Base-by-base conservation (phyloP, 2,888 invertebrate genomes). In the Clitarchus hookeri region DNA sequence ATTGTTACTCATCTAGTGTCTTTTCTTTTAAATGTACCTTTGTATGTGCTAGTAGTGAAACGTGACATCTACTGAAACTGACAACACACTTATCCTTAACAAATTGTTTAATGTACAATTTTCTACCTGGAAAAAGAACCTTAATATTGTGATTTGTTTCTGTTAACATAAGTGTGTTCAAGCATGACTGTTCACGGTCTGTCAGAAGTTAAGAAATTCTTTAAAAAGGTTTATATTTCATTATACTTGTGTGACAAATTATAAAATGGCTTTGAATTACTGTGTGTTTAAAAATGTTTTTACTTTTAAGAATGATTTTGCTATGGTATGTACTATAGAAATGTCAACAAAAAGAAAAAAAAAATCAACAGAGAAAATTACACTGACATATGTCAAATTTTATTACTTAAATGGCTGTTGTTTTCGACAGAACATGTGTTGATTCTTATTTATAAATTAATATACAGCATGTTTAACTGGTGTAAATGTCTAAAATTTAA, bases 91-190 rank as follows among this genome's bases (percentile, higher is more conserved):
- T 48, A 13, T n/a, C n/a, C 23, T 23, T 11, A 65, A 1, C 8
- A 65, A 23, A 65, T 0, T 23, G 19, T 65, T 65, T n/a, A 23
- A n/a, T 65, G 65, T 65, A n/a, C 65, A 65, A n/a, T 65, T 65
- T 65, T 12, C 65, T 65, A 65, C 65, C 65, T n/a, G 19, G 65
- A 23, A 65, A 65, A 48, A 48, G 48, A 48, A 65, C 65, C n/a
- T 65, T 65, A 65, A 65, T 65, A 65, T 65, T 65, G 65, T 65
- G 65, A 48, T 65, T 65, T 65, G 65, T 65, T 65, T 65, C 65
- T n/a, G 65, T 65, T 2, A 23, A 65, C 19, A n/a, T 65, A n/a
- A 65, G 65, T 65, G 65, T 65, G 65, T 65, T 65, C 65, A 65
- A 65, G 65, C 65, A 65, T 65, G 65, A 23, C 65, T 65, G 65